These are phyloP conservation scores for Lasioglossum zephyrum DNA, from an alignment of 2,888 invertebrate species.

Conservation along the genomic window DNA sequence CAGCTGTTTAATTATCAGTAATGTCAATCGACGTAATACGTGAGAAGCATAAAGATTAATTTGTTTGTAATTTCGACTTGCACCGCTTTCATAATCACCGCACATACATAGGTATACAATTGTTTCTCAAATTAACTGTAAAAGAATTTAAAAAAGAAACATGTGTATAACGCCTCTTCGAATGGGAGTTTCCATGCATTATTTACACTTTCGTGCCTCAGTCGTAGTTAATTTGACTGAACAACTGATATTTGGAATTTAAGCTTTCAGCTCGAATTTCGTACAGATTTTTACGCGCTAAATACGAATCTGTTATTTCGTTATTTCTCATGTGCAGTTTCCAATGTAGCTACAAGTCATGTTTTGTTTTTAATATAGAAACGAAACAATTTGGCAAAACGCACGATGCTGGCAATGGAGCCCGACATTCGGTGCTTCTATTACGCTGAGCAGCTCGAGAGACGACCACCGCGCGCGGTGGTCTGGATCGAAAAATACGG, in stretches of 20 bases:
- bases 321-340: background rate
- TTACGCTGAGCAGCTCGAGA: background rate
- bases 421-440: background rate
- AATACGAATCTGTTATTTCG: background rate
- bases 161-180: no score
- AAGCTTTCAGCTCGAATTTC: background rate
- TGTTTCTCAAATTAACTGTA: background rate
- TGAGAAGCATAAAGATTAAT: no score
- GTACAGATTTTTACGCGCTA: background rate
- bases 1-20: no score
- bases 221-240: background rate
- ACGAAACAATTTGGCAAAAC: constrained; percentile 6
- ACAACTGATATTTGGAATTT: background rate
- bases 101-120: background rate
- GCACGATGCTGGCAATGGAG: background rate
- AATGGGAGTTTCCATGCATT: background rate
- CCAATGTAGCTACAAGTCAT: background rate
- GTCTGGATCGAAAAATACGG: background rate
- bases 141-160: background rate
- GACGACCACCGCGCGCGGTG: background rate
- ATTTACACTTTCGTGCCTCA: background rate
- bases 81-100: no score
- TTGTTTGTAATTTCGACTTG: no score
- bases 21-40: no score
- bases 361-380: constrained; percentile 4